Evolutionary conservation across 2,797 vertebrate species (phyloP).

Genomic region (Ataeniobius toweri): DNA sequence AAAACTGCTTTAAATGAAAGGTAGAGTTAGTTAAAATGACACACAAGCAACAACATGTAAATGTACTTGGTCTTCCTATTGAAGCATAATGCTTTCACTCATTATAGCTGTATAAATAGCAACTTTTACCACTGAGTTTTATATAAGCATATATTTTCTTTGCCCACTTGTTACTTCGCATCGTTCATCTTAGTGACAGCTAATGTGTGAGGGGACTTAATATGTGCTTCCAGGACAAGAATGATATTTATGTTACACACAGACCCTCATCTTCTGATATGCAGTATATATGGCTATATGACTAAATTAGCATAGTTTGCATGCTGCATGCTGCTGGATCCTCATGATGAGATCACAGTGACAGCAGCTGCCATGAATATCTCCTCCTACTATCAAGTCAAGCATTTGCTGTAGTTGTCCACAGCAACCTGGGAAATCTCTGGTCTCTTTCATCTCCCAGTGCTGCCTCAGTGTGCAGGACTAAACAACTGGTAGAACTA

Average conservation of each 20-base stretch:
- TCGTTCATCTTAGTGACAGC: not conserved
- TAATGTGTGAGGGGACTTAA: not conserved
- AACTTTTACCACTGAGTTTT: not conserved
- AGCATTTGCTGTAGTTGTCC: conserved; percentile 52
- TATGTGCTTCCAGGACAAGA: conserved; percentile 10
- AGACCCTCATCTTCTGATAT: conserved; percentile 19
- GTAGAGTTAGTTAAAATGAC: not conserved
- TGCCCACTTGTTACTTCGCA: not conserved
- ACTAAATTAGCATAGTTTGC: conserved; percentile 19
- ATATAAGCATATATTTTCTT: not conserved
- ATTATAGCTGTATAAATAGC: not conserved
- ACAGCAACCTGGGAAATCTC: conserved; percentile 56
- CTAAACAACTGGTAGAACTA: conserved; percentile 65
- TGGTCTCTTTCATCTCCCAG: conserved; percentile 60
- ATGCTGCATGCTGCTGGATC: conserved; percentile 20
- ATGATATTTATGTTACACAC: not conserved
- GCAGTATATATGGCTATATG: conserved; percentile 1
- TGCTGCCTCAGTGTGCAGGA: conserved; percentile 48
- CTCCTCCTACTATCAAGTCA: conserved; percentile 22
- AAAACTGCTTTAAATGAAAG: not conserved
- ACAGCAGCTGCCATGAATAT: conserved; percentile 61
- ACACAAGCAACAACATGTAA: not conserved
- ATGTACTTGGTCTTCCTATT: not conserved
- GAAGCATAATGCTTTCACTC: not conserved
- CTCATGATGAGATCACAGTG: conserved; percentile 40